phyloP scores from a whole-genome alignment of 2,113 vertebrate species.

The Zosterops japonicus region DNA sequence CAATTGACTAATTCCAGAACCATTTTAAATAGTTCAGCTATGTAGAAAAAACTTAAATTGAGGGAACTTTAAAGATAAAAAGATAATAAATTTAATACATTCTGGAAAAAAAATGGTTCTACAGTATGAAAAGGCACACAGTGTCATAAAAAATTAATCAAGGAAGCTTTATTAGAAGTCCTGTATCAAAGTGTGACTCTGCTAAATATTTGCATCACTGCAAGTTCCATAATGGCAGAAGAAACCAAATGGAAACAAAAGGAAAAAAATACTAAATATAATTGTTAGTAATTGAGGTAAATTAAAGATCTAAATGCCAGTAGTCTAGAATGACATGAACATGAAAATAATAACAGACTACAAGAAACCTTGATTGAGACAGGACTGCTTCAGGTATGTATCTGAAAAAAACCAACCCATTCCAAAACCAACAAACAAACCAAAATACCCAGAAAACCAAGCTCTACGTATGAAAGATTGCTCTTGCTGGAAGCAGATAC shows the following conservation, averaged over 20 bases:
- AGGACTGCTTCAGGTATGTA: background rate
- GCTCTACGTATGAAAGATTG: fast-evolving
- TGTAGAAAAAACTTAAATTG: background rate
- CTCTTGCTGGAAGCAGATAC: background rate
- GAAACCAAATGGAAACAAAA: background rate
- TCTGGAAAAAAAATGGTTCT: background rate
- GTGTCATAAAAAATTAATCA: background rate
- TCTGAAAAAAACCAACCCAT: background rate
- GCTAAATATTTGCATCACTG: background rate
- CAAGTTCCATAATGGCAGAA: background rate
- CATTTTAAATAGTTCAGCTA: background rate
- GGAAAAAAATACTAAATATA: background rate
- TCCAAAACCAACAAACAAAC: background rate
- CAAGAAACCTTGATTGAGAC: background rate
- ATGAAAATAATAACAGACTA: background rate
- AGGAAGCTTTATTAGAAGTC: background rate
- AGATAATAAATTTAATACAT: background rate
- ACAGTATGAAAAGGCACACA: background rate
- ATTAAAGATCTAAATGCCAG: background rate
- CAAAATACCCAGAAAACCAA: background rate
- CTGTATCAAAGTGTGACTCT: background rate
- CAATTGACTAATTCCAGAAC: background rate
- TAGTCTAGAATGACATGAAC: background rate
- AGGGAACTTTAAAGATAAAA: background rate
- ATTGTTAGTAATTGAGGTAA: background rate